A percentile compares a stretch with the other conserved stretches of the same genome.
These are phyloP conservation scores for Dimorphilus gyrociliatus DNA, from an alignment of 2,888 invertebrate genomes.

Conservation along the genomic window DNA sequence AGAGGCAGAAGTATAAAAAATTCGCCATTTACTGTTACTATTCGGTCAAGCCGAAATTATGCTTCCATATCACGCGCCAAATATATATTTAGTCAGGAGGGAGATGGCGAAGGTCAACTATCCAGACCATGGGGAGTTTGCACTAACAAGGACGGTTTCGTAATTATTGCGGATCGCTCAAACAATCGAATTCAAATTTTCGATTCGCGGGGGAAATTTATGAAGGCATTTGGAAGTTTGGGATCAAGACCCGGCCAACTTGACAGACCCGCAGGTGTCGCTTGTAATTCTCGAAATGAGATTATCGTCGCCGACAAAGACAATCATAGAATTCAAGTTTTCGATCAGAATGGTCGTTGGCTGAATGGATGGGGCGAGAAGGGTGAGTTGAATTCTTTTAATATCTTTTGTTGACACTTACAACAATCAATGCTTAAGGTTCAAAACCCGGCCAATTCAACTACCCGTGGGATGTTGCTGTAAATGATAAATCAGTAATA, in stretches of 20 bases:
- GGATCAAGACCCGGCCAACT: conserved; percentile 74
- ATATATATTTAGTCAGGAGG: conserved; percentile 44
- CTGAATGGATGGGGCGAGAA: conserved; percentile 72
- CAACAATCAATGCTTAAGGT: too few species aligned
- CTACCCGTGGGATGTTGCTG: conserved; percentile 92
- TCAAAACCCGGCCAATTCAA: conserved; percentile 72
- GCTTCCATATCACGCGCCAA: conserved; percentile 23
- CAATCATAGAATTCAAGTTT: conserved; percentile 79
- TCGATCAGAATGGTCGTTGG: conserved; percentile 58
- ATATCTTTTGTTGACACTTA: too few species aligned
- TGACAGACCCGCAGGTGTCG: conserved; percentile 77
- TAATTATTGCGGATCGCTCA: conserved; percentile 53
- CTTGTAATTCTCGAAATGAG: conserved; percentile 49
- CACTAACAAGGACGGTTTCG: conserved; percentile 62
- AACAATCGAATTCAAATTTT: conserved; percentile 63
- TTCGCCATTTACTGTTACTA: conserved; percentile 36
- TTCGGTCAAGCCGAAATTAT: conserved; percentile 32
- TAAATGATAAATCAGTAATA: conserved; percentile 61
- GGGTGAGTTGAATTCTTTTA: too few species aligned
- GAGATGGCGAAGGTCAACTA: conserved; percentile 41
- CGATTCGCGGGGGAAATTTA: conserved; percentile 51
- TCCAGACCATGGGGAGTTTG: conserved; percentile 58
- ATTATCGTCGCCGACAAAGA: conserved; percentile 90
- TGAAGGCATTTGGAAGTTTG: conserved; percentile 52
- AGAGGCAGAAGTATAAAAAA: conserved; percentile 37